Conservation (phyloP, 2,888 invertebrate genomes). For the Pseudolycoriella hygida region DNA sequence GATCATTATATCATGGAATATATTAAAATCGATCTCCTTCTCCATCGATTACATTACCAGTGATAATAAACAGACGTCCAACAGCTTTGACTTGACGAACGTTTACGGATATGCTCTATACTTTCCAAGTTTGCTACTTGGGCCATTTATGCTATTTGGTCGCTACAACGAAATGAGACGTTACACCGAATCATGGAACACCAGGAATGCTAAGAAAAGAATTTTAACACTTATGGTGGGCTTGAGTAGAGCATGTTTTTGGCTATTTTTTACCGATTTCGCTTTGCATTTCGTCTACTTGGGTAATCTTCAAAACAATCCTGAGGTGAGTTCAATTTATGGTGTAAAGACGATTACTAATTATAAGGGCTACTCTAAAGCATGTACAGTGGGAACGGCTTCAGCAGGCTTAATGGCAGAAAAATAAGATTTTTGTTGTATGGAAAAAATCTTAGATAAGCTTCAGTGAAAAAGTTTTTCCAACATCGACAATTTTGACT, state of each 20-base stretch:
- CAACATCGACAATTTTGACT: no score
- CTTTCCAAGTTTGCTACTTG: conserved; percentile 63
- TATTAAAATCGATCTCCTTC: conserved; percentile 31
- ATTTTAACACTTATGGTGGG: conserved; percentile 29
- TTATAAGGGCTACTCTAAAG: no score
- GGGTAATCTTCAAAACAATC: conserved; percentile 51
- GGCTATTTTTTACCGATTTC: conserved; percentile 51
- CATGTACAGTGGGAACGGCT: no score
- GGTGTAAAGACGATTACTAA: not conserved
- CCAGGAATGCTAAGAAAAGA: conserved; percentile 19
- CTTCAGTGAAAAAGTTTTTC: no score
- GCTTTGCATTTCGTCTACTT: conserved; percentile 67
- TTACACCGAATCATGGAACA: conserved; percentile 16
- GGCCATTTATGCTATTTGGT: conserved; percentile 65
- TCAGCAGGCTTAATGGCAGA: no score
- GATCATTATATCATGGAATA: conserved; percentile 41
- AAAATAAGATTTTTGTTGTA: no score
- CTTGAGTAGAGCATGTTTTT: conserved; percentile 41
- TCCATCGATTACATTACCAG: not conserved
- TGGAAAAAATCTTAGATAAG: no score
- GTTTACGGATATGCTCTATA: conserved; percentile 64
- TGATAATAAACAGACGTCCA: conserved; percentile 10
- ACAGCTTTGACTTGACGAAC: conserved; percentile 20
- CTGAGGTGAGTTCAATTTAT: conserved; percentile 31
- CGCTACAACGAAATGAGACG: conserved; percentile 41